phyloP scores from a whole-genome alignment of 2,113 vertebrate species.

The Apodemus sylvaticus region DNA sequence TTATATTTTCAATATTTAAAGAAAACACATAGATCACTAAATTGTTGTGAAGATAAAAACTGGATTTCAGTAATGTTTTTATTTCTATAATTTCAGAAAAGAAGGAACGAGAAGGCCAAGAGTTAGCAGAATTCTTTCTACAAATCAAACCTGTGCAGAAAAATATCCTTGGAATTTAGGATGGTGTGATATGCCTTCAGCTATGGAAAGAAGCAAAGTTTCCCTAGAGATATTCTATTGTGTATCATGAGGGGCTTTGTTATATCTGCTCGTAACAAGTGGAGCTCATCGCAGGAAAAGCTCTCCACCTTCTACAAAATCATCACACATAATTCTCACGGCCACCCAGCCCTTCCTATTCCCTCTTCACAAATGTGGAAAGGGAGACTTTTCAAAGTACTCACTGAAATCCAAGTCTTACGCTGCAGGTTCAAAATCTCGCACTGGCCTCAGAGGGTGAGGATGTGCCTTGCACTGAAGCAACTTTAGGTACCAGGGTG shows the following conservation, averaged over 20 bases:
- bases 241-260: background rate
- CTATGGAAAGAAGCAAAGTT: background rate
- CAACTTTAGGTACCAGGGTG: too few species aligned
- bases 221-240: background rate
- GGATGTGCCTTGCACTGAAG: too few species aligned
- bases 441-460: background rate
- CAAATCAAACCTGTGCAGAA: background rate
- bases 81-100: background rate
- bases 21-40: background rate
- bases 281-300: accelerated
- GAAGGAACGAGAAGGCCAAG: background rate
- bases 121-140: background rate
- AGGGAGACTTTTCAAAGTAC: background rate
- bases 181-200: background rate
- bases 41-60: background rate
- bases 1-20: background rate
- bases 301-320: accelerated
- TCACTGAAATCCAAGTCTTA: background rate
- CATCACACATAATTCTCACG: background rate
- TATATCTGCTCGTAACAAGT: accelerated
- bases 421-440: background rate
- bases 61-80: background rate
- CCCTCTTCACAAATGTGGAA: constrained; percentile 10
- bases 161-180: background rate
- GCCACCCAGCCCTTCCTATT: background rate